Evolutionary conservation across 2,113 vertebrate genomes (phyloP).

Genomic region (Loxodonta africana): DNA sequence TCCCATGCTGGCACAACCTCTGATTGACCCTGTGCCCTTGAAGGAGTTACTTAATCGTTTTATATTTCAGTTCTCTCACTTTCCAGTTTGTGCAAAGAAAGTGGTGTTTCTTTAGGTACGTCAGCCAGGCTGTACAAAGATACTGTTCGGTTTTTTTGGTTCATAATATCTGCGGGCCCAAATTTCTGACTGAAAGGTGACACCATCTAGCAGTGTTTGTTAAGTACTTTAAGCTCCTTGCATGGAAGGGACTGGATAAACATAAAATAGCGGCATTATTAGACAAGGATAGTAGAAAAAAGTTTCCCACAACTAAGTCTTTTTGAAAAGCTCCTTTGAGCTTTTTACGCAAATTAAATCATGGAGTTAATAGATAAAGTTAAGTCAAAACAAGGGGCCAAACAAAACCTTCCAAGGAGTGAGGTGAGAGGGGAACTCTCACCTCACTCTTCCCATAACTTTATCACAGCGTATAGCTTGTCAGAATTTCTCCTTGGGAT

Average conservation of each 20-base stretch:
- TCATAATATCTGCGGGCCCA: background rate
- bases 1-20: background rate
- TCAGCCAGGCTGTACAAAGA: background rate
- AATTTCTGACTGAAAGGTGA: constrained; percentile 12
- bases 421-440: too few species aligned
- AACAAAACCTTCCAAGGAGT: background rate
- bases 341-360: constrained; percentile 1
- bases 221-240: background rate
- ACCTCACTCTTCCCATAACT: background rate
- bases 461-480: background rate
- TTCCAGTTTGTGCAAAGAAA: background rate
- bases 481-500: background rate
- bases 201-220: background rate
- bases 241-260: constrained; percentile 28
- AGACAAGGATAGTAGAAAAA: background rate
- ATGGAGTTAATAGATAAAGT: background rate
- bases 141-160: background rate
- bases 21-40: background rate
- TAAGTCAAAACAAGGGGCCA: background rate
- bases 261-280: background rate
- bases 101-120: background rate
- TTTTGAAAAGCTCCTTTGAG: constrained; percentile 49
- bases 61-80: background rate
- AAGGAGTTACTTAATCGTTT: background rate
- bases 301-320: background rate